Percentiles rank a stretch among this genome's conserved stretches.
These are phyloP conservation scores for Lophotis ruficrista DNA, from an alignment of 2,113 vertebrate species.

Conservation along the genomic window DNA sequence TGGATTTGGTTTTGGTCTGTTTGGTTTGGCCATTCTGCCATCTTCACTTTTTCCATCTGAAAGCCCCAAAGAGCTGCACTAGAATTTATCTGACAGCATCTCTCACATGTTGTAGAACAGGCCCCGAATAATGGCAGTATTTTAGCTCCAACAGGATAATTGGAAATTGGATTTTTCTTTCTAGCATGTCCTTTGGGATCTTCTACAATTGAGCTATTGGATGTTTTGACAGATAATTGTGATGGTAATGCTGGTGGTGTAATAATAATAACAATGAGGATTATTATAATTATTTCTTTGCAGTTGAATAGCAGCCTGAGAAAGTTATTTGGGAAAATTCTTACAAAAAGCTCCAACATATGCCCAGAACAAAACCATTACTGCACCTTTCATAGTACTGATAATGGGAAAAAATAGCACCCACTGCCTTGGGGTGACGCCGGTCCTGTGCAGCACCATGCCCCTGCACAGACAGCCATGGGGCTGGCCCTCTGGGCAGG, in stretches of 20 bases:
- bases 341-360: neutral
- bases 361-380: neutral
- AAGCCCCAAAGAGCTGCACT: neutral
- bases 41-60: neutral
- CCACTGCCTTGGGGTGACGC: neutral
- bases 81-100: neutral
- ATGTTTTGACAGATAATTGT: neutral
- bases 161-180: slow-evolving; percentile 27
- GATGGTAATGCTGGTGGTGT: neutral
- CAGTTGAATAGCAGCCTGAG: neutral
- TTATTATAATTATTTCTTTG: neutral
- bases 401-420: neutral
- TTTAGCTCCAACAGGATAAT: neutral
- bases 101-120: neutral
- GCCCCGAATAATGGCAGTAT: neutral
- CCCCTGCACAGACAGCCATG: neutral
- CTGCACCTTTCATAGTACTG: neutral
- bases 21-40: neutral
- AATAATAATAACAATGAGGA: neutral
- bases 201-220: neutral
- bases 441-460: rapidly evolving
- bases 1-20: neutral
- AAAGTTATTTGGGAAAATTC: neutral
- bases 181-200: neutral
- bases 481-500: neutral